Evolutionary conservation across 64 coral and sea anemone species (phyloP).

Genomic region (Dendrophyllia cribrosa): DNA sequence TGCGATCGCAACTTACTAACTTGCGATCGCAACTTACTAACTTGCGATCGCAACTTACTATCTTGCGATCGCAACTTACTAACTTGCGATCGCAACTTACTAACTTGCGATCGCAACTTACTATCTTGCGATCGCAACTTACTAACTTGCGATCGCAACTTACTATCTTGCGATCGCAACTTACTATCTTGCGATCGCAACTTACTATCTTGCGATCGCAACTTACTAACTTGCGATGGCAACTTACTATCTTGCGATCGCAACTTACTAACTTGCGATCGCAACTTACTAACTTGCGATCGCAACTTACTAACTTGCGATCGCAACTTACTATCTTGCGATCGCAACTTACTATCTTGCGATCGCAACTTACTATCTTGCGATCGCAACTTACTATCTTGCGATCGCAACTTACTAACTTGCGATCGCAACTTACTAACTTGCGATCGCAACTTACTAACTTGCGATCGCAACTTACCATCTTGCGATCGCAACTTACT

Average conservation of each 20-base stretch:
- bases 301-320: slow-evolving; percentile 33
- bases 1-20: slow-evolving; percentile 49
- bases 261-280: slow-evolving; percentile 57
- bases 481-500: no score
- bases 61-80: slow-evolving; percentile 45
- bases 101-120: slow-evolving; percentile 49
- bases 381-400: no score
- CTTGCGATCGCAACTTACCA: no score
- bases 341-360: slow-evolving; percentile 36
- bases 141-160: slow-evolving; percentile 47
- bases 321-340: slow-evolving; percentile 57
- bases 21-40: slow-evolving; percentile 58
- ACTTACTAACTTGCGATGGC: slow-evolving; percentile 52
- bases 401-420: no score
- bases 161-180: background rate
- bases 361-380: no score
- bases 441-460: no score
- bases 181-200: slow-evolving; percentile 1
- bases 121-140: slow-evolving; percentile 55
- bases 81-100: slow-evolving; percentile 28
- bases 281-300: slow-evolving; percentile 58
- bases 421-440: no score
- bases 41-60: slow-evolving; percentile 51
- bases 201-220: slow-evolving; percentile 54
- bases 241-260: slow-evolving; percentile 28